Evolutionary conservation across 2,113 vertebrate species (phyloP).

Genomic region (Chitala chitala): DNA sequence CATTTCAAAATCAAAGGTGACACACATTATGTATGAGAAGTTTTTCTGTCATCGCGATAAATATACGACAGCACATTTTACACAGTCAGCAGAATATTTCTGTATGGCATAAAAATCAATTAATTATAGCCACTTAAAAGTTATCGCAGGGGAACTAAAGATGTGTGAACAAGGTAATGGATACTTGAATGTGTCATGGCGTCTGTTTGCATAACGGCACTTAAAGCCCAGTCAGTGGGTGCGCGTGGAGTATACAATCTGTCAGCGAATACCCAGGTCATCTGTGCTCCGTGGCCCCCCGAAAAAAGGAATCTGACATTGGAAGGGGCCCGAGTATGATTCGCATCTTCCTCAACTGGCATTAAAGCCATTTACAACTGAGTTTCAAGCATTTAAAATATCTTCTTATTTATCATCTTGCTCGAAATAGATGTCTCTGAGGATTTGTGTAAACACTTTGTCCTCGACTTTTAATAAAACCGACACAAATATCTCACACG

Average conservation of each 20-base stretch:
- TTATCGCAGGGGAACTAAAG: background rate
- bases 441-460: background rate
- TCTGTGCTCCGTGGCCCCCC: constrained; percentile 3
- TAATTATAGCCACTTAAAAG: background rate
- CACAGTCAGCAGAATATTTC: background rate
- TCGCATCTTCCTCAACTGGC: background rate
- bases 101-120: background rate
- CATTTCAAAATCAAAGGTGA: too few species aligned
- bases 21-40: too few species aligned
- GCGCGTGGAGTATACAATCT: constrained; percentile 9
- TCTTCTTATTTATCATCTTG: constrained; percentile 10
- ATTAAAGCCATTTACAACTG: constrained; percentile 9
- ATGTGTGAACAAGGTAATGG: constrained; percentile 1
- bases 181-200: constrained; percentile 7
- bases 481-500: background rate
- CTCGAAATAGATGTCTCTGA: background rate
- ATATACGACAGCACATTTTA: background rate
- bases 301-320: background rate
- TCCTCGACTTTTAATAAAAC: background rate
- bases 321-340: background rate
- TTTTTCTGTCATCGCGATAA: too few species aligned
- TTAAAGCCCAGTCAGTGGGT: background rate
- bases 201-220: background rate
- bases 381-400: constrained; percentile 10
- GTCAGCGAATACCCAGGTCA: background rate